phyloP scores from a whole-genome alignment of 2,797 vertebrate species.

The Pipistrellus kuhlii region DNA sequence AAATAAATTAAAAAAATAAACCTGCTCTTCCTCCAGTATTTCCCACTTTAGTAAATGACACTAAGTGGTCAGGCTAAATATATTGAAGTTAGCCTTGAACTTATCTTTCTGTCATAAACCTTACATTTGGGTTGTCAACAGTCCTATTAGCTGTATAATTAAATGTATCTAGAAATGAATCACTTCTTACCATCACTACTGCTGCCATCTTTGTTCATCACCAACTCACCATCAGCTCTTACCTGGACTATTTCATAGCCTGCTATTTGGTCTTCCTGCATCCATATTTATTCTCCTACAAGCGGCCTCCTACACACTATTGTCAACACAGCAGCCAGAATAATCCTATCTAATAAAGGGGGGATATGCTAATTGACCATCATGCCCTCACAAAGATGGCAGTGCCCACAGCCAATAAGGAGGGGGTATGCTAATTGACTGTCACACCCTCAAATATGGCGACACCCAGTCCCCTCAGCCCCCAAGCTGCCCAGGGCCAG shows the following conservation, averaged over 20 bases:
- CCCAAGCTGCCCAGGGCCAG: too few species aligned
- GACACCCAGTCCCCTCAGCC: too few species aligned
- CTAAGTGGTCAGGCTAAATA: background rate
- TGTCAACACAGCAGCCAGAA: background rate
- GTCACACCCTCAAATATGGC: too few species aligned
- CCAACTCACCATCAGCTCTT: background rate
- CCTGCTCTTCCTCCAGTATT: background rate
- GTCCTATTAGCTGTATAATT: background rate
- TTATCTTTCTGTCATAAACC: background rate
- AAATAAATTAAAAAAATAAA: background rate
- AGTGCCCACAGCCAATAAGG: too few species aligned
- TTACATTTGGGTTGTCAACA: background rate
- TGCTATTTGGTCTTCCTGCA: background rate
- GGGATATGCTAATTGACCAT: too few species aligned
- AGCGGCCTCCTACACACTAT: background rate
- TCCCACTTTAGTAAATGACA: background rate
- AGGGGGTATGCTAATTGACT: too few species aligned
- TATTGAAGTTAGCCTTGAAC: background rate
- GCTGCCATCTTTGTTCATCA: background rate
- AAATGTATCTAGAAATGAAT: slow-evolving; percentile 3
- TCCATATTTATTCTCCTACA: background rate
- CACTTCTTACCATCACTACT: background rate
- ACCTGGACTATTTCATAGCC: background rate
- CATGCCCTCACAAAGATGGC: too few species aligned
- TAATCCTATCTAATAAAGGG: too few species aligned